These are phyloP conservation scores for Ectobius pallidus DNA, from an alignment of 2,888 invertebrate genomes.

Conservation along the genomic window DNA sequence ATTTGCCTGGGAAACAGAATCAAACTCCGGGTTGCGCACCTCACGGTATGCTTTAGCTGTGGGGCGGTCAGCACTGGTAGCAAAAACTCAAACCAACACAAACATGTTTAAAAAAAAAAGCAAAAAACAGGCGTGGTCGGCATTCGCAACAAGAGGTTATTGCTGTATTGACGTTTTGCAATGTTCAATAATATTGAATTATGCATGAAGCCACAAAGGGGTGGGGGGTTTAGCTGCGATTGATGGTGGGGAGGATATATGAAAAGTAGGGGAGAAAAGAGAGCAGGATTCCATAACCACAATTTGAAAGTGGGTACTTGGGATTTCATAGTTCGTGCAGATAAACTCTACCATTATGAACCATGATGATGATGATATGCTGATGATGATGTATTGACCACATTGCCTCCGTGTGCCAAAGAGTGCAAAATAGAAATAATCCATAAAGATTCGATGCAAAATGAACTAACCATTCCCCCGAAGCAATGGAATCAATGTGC, in stretches of 20 bases:
- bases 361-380: neutral
- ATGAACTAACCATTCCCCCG: too few relatives aligned
- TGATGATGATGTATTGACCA: neutral
- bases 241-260: slow-evolving; percentile 9
- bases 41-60: neutral
- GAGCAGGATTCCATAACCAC: neutral
- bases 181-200: slow-evolving; percentile 36
- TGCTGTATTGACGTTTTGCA: slow-evolving; percentile 34
- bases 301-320: slow-evolving; percentile 22
- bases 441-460: neutral
- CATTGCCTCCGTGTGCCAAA: neutral
- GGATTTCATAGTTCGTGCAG: slow-evolving; percentile 4
- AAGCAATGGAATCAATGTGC: too few relatives aligned
- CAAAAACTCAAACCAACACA: slow-evolving; percentile 20
- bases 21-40: neutral
- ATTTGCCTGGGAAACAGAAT: neutral
- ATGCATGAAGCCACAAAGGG: slow-evolving; percentile 29
- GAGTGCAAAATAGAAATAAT: neutral
- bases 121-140: slow-evolving; percentile 20
- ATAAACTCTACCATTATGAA: neutral
- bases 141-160: slow-evolving; percentile 31
- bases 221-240: neutral
- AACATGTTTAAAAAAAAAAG: neutral
- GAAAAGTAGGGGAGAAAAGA: neutral
- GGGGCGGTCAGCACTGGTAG: neutral